Conservation (phyloP, 2,113 vertebrate species). For the Athene noctua region DNA sequence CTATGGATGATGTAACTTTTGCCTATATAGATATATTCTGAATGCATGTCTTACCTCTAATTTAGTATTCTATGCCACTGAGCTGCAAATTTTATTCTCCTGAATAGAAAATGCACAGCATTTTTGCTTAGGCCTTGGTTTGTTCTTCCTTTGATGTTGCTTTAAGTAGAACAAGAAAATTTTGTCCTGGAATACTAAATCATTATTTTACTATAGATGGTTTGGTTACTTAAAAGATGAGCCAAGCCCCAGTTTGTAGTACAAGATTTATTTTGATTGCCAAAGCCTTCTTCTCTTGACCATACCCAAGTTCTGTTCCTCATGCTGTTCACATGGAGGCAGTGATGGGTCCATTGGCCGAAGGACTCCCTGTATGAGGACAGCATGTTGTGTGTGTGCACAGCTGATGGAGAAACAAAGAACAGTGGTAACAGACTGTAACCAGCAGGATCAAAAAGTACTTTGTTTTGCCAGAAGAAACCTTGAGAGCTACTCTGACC, state of each 20-base stretch:
- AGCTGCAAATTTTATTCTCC: neutral
- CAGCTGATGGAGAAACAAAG: neutral
- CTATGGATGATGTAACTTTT: neutral
- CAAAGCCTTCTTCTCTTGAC: neutral
- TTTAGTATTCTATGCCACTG: neutral
- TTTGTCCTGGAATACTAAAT: neutral
- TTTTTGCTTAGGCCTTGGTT: neutral
- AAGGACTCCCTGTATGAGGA: neutral
- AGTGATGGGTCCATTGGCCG: fast-evolving
- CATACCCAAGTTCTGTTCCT: neutral
- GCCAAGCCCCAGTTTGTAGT: neutral
- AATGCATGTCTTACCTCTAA: neutral
- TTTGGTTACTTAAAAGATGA: neutral
- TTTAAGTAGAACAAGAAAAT: neutral
- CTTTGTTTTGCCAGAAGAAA: neutral
- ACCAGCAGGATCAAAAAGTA: neutral
- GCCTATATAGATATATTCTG: neutral
- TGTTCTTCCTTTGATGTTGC: neutral
- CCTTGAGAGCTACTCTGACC: neutral
- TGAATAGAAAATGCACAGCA: neutral
- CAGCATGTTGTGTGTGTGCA: neutral
- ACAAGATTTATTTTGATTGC: neutral
- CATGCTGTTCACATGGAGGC: fast-evolving
- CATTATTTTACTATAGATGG: neutral
- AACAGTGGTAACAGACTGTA: neutral